A percentile compares a stretch with the other conserved stretches of the same genome.
Conservation (phyloP, 2,113 vertebrate genomes). For the Xenopus laevis region DNA sequence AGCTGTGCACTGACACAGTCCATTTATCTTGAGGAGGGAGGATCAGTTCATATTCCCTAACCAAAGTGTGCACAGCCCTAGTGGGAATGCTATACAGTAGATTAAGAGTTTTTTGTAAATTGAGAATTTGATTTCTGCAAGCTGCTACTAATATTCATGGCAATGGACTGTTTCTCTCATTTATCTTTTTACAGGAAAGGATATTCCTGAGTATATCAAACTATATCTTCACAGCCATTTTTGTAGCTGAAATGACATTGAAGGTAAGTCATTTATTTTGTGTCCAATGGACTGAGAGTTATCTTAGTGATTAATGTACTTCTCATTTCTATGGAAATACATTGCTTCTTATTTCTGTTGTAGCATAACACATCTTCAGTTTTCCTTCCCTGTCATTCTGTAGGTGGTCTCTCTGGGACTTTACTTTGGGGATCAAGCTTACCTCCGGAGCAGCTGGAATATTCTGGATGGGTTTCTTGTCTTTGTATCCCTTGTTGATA, state of each 20-base stretch:
- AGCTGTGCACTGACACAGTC: no score
- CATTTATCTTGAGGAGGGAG: no score
- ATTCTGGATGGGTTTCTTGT: conserved; percentile 94
- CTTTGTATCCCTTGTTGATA: conserved; percentile 95
- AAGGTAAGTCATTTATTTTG: conserved; percentile 71
- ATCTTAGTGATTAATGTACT: background rate
- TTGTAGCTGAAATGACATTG: conserved; percentile 92
- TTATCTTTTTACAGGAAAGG: conserved; percentile 69
- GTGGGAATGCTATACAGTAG: no score
- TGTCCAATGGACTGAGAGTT: background rate
- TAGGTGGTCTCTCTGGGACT: conserved; percentile 94
- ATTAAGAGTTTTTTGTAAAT: no score
- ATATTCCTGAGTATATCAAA: conserved; percentile 93
- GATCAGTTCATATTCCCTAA: no score
- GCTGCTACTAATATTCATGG: no score
- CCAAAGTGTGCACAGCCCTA: no score
- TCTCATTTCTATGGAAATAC: background rate
- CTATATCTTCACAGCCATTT: conserved; percentile 96
- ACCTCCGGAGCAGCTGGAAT: conserved; percentile 96
- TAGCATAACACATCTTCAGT: no score
- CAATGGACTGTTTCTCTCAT: no score
- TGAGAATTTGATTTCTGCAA: no score
- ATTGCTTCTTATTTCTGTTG: conserved; percentile 2
- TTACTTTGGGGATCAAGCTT: conserved; percentile 88
- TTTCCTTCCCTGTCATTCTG: conserved; percentile 7